Conservation (phyloP, 2,888 invertebrate genomes). For the Drosophila infuscata region DNA sequence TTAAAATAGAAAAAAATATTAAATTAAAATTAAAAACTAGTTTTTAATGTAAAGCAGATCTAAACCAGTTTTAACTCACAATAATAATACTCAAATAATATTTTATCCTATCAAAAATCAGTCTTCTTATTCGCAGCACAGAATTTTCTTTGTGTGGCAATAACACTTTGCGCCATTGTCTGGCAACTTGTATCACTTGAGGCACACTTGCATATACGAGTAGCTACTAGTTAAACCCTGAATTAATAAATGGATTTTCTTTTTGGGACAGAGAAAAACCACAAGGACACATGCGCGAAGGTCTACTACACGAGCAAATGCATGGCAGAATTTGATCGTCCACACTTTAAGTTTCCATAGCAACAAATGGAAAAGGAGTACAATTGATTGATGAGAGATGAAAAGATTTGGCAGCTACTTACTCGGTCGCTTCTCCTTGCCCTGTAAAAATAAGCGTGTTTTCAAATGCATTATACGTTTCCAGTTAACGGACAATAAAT, state of each 20-base stretch:
- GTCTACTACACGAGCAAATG: slow-evolving; percentile 81
- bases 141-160: neutral
- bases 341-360: slow-evolving; percentile 80
- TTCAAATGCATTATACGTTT: slow-evolving; percentile 16
- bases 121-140: neutral
- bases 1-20: neutral
- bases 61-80: neutral
- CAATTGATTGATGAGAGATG: neutral
- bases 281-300: slow-evolving; percentile 81
- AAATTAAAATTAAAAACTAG: neutral
- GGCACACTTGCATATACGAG: neutral
- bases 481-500: slow-evolving; percentile 36
- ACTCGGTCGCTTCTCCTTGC: slow-evolving; percentile 82
- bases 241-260: neutral
- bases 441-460: slow-evolving; percentile 51
- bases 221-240: neutral
- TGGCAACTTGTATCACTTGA: neutral
- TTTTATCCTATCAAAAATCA: neutral
- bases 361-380: slow-evolving; percentile 13
- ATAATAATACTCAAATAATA: neutral
- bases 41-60: neutral
- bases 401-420: slow-evolving; percentile 55
- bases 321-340: slow-evolving; percentile 76
- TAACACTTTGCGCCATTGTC: neutral
- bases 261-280: slow-evolving; percentile 73